Conservation (phyloP, 1,140 invertebrate species). For the Sesamia nonagrioides region DNA sequence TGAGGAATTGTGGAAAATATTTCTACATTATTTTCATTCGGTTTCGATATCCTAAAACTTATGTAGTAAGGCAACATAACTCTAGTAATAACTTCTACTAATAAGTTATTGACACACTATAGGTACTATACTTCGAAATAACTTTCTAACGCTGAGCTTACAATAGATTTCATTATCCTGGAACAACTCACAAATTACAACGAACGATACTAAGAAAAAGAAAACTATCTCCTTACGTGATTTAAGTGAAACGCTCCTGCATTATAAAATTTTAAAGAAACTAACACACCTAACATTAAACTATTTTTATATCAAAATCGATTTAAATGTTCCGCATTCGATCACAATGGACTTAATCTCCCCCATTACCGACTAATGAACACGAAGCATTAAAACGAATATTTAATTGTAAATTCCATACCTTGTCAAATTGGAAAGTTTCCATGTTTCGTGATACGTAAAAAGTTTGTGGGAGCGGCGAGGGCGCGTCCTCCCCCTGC, state of each 20-base stretch:
- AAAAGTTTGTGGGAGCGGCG: slow-evolving; percentile 33
- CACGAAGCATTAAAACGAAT: background rate
- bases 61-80: too few relatives aligned
- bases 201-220: background rate
- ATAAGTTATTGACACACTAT: background rate
- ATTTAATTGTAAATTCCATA: slow-evolving; percentile 25
- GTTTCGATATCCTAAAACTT: background rate
- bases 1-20: too few relatives aligned
- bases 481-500: slow-evolving; percentile 18
- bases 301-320: slow-evolving; percentile 49
- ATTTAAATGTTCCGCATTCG: slow-evolving; percentile 38
- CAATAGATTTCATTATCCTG: too few relatives aligned
- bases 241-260: background rate
- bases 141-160: background rate
- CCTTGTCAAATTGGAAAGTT: slow-evolving; percentile 49
- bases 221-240: background rate
- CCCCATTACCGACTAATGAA: slow-evolving; percentile 5
- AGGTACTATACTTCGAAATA: background rate
- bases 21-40: too few relatives aligned
- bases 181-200: background rate
- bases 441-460: slow-evolving; percentile 44
- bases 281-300: slow-evolving; percentile 6
- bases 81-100: background rate
- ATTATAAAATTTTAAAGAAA: background rate
- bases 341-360: background rate